Conservation (phyloP, 2,113 vertebrate species). For the Mungos mungo region DNA sequence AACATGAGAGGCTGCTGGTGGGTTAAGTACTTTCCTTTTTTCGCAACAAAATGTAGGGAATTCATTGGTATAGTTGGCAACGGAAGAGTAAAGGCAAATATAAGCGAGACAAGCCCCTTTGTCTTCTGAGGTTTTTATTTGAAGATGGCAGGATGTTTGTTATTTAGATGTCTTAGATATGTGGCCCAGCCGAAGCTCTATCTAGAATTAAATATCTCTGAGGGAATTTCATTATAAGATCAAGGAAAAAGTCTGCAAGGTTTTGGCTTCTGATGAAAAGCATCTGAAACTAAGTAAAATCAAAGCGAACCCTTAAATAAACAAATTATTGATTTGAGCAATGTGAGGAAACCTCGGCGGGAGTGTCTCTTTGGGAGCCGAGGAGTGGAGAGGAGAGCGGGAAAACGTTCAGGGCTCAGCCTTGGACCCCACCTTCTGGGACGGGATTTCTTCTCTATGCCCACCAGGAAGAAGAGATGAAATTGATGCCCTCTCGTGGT, state of each 20-base stretch:
- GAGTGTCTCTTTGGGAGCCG: not conserved
- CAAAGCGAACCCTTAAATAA: constrained; percentile 3
- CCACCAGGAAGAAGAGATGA: not conserved
- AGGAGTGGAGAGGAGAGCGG: too few relatives aligned
- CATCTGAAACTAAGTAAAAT: constrained; percentile 30
- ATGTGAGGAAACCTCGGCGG: not conserved
- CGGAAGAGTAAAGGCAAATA: not conserved
- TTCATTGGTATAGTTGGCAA: not conserved
- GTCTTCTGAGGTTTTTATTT: not conserved
- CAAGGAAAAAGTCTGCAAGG: not conserved
- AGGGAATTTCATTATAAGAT: constrained; percentile 43
- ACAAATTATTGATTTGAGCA: not conserved
- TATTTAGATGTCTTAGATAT: not conserved
- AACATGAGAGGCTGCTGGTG: not conserved
- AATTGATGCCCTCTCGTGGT: fast-evolving
- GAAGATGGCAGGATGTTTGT: not conserved
- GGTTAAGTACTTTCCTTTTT: not conserved
- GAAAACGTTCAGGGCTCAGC: not conserved
- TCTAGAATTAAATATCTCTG: constrained; percentile 51
- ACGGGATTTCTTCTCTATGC: fast-evolving
- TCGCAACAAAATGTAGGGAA: not conserved
- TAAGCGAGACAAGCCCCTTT: not conserved
- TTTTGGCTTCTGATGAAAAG: constrained; percentile 61
- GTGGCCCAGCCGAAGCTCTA: not conserved
- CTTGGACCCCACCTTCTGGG: not conserved